These are phyloP conservation scores for Entomyzon cyanotis DNA, from an alignment of 2,113 vertebrate species.

Conservation along the genomic window DNA sequence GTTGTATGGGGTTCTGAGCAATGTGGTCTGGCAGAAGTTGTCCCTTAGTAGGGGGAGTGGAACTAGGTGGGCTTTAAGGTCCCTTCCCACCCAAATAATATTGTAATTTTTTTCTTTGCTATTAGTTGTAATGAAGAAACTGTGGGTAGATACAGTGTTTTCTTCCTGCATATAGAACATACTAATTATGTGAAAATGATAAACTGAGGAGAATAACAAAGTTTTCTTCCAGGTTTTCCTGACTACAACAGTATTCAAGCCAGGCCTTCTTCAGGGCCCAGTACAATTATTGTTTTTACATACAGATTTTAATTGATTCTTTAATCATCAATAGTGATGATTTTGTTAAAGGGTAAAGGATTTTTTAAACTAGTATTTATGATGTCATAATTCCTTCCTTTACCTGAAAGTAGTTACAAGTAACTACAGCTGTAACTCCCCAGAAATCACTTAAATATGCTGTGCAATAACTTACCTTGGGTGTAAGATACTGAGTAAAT, in stretches of 20 bases:
- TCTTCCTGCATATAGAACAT: background rate
- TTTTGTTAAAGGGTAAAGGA: background rate
- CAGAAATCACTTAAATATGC: background rate
- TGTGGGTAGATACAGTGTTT: background rate
- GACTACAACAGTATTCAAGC: background rate
- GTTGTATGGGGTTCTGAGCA: background rate
- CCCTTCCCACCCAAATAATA: background rate
- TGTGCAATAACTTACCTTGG: background rate
- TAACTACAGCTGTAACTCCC: background rate
- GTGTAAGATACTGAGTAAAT: background rate
- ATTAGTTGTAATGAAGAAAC: background rate
- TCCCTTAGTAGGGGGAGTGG: background rate
- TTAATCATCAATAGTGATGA: background rate
- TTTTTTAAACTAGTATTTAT: background rate
- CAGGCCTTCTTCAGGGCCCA: background rate
- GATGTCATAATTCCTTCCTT: background rate
- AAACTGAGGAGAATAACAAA: background rate
- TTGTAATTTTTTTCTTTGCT: background rate
- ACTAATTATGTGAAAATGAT: background rate
- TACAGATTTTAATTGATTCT: background rate
- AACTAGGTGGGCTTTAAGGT: background rate
- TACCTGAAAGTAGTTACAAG: background rate
- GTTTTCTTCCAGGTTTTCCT: background rate
- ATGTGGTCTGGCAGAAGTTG: background rate
- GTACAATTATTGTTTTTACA: background rate